phyloP scores from a whole-genome alignment of 2,113 vertebrate genomes.

The Holacanthus passer region DNA sequence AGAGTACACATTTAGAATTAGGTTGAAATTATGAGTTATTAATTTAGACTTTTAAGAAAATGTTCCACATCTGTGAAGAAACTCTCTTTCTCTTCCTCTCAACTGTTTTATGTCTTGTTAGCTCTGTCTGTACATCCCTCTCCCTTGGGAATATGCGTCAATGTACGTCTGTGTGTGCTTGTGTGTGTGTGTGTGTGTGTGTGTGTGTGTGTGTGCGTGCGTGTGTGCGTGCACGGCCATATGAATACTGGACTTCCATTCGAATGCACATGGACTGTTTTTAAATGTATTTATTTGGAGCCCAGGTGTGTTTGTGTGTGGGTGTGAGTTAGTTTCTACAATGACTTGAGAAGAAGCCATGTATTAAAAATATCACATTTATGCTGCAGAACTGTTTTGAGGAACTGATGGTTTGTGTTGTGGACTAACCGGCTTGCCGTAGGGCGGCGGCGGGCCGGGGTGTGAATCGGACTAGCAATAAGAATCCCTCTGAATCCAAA shows the following conservation, averaged over 20 bases:
- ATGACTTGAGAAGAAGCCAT: conserved; percentile 90
- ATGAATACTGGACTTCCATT: conserved; percentile 76
- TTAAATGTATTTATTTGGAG: conserved; percentile 88
- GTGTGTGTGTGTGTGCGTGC: conserved; percentile 43
- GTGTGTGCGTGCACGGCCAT: conserved; percentile 50
- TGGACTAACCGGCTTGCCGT: conserved; percentile 50
- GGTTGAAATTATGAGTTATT: not conserved
- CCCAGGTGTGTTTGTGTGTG: conserved; percentile 84
- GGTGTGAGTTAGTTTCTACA: conserved; percentile 44
- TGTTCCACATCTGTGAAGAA: not conserved
- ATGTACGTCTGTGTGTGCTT: not conserved
- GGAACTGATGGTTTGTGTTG: conserved; percentile 67
- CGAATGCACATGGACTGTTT: conserved; percentile 81
- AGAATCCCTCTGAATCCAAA: conserved; percentile 91
- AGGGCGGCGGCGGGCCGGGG: conserved; percentile 38
- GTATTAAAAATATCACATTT: conserved; percentile 84
- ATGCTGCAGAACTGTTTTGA: conserved; percentile 85
- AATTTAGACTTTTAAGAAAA: not conserved
- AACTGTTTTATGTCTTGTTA: conserved; percentile 32
- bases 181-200: not conserved
- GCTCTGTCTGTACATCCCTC: conserved; percentile 46
- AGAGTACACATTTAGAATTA: not conserved
- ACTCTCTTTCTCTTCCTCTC: conserved; percentile 54
- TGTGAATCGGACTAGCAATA: conserved; percentile 87
- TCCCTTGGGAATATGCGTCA: conserved; percentile 47